These are phyloP conservation scores for Crypturellus undulatus DNA, from an alignment of 2,113 vertebrate species.

Conservation along the genomic window DNA sequence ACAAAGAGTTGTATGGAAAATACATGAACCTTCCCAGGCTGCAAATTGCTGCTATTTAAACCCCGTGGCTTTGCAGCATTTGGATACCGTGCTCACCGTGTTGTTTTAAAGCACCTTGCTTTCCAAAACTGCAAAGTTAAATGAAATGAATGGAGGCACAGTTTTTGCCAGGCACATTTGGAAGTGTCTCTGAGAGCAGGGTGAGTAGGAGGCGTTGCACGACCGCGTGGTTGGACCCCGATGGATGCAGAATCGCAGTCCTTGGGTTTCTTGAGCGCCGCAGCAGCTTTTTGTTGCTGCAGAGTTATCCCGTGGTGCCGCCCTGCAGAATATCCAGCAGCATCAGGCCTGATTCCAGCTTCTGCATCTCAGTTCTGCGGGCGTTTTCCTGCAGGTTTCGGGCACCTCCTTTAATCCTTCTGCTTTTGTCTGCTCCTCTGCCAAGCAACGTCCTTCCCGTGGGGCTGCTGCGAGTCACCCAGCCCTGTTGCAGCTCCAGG, in stretches of 20 bases:
- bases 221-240: not conserved
- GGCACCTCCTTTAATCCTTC: too few relatives aligned
- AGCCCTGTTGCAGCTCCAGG: not conserved
- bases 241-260: not conserved
- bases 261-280: not conserved
- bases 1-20: not conserved
- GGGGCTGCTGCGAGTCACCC: not conserved
- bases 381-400: not conserved
- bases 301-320: not conserved
- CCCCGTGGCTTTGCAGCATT: not conserved
- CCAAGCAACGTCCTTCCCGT: not conserved
- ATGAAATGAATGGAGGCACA: not conserved
- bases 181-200: not conserved
- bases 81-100: not conserved
- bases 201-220: not conserved
- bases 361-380: accelerated
- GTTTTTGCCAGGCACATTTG: not conserved
- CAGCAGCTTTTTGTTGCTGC: not conserved
- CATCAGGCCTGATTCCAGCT: not conserved
- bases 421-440: not conserved
- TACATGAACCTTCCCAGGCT: not conserved
- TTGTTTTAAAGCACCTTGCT: not conserved
- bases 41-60: not conserved
- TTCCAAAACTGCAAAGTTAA: not conserved
- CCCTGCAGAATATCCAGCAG: accelerated